Conservation (phyloP, 30 jellyfish, hydroid and myxozoan species). For the Hydractinia symbiolongicarpus region DNA sequence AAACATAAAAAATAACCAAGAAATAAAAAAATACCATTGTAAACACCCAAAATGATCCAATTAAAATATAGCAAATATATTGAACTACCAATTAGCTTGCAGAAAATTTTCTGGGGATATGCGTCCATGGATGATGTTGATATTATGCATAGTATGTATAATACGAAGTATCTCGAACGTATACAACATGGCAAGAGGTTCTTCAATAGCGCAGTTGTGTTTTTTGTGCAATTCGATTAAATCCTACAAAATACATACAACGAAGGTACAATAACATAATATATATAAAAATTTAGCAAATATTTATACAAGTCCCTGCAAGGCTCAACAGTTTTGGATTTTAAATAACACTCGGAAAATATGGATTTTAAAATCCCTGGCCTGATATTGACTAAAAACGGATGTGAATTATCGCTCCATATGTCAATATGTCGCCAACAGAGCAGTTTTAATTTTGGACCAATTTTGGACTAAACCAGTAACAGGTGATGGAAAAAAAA, state of each 20-base stretch:
- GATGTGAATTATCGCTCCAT: no score
- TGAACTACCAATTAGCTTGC: constrained; percentile 17
- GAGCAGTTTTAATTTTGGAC: no score
- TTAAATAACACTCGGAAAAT: no score
- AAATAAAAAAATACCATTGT: neutral
- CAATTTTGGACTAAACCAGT: no score
- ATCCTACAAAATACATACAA: neutral
- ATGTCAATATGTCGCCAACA: no score
- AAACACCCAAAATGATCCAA: neutral
- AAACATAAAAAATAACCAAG: neutral
- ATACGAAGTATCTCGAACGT: constrained; percentile 21
- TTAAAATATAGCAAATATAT: neutral
- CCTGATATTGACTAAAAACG: no score
- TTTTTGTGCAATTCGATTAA: neutral
- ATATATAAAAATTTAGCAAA: no score
- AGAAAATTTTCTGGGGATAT: constrained; percentile 16
- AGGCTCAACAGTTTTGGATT: no score
- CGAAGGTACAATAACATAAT: neutral
- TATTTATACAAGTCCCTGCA: no score
- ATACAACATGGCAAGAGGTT: constrained; percentile 14
- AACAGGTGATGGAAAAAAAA: no score
- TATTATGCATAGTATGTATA: neutral
- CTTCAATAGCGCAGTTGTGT: constrained; percentile 18
- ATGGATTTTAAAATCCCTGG: no score
- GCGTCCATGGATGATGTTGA: constrained; percentile 2